Conservation (phyloP, 2,888 invertebrate species). For the Harmothoe impar region DNA sequence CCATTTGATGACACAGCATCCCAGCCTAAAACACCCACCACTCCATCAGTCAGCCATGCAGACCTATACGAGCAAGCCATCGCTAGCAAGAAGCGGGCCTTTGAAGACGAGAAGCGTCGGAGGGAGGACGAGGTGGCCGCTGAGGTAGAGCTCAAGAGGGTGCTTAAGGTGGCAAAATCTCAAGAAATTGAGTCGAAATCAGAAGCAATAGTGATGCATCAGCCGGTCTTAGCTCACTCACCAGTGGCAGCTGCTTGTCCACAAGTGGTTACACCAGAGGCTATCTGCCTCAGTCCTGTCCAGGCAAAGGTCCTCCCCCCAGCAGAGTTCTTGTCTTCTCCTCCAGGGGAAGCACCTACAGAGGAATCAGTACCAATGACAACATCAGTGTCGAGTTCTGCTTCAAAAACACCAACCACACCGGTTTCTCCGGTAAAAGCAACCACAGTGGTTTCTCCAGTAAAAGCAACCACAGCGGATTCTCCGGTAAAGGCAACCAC, state of each 20-base stretch:
- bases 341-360: neutral
- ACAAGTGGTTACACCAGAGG: neutral
- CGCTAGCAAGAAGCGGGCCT: constrained; percentile 4
- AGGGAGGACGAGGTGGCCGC: constrained; percentile 32
- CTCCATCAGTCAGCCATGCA: constrained; percentile 44
- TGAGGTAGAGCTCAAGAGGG: constrained; percentile 8
- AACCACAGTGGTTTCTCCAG: neutral
- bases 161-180: neutral
- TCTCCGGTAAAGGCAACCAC: constrained; percentile 8
- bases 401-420: neutral
- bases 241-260: neutral
- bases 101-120: constrained; percentile 3
- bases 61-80: constrained; percentile 54
- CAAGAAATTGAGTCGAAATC: neutral
- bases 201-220: neutral
- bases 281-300: neutral
- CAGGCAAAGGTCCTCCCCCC: neutral
- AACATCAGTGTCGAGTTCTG: constrained; percentile 25
- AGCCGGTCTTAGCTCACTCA: no score
- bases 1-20: neutral
- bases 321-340: neutral
- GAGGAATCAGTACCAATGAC: neutral
- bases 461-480: neutral
- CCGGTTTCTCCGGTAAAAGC: constrained; percentile 19
- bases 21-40: neutral